Conservation (phyloP, 1,140 invertebrate genomes). For the Apis cerana region DNA sequence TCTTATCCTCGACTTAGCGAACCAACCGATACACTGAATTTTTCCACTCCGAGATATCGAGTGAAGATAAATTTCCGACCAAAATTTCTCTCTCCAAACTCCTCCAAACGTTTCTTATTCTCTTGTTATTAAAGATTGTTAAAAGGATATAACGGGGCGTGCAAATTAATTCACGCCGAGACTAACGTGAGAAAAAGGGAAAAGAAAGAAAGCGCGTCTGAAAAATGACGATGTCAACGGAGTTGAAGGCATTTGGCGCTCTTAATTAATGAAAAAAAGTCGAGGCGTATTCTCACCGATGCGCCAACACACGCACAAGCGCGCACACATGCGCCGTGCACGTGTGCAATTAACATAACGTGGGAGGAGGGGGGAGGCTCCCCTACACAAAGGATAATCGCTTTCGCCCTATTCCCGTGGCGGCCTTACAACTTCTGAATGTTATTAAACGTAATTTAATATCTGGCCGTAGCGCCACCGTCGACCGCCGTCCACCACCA, state of each 20-base stretch:
- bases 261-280: slow-evolving; percentile 42
- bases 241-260: slow-evolving; percentile 8
- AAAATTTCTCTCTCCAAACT: no score
- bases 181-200: no score
- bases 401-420: slow-evolving; percentile 26
- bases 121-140: no score
- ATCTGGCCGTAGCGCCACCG: slow-evolving; percentile 36
- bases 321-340: background rate
- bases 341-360: slow-evolving; percentile 61
- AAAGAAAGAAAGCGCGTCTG: background rate
- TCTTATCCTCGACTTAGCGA: background rate
- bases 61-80: background rate
- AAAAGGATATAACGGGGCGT: no score
- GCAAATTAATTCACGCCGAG: no score
- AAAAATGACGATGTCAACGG: background rate
- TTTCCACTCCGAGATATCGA: background rate
- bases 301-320: no score
- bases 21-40: background rate
- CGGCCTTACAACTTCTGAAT: slow-evolving; percentile 58
- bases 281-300: background rate
- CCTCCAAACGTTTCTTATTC: no score
- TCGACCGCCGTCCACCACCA: background rate
- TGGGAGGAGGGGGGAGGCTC: slow-evolving; percentile 53
- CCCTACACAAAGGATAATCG: slow-evolving; percentile 53
- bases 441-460: slow-evolving; percentile 73